Base-by-base conservation (phyloP, 1,140 invertebrate genomes). In the Paraescarpia echinospica region DNA sequence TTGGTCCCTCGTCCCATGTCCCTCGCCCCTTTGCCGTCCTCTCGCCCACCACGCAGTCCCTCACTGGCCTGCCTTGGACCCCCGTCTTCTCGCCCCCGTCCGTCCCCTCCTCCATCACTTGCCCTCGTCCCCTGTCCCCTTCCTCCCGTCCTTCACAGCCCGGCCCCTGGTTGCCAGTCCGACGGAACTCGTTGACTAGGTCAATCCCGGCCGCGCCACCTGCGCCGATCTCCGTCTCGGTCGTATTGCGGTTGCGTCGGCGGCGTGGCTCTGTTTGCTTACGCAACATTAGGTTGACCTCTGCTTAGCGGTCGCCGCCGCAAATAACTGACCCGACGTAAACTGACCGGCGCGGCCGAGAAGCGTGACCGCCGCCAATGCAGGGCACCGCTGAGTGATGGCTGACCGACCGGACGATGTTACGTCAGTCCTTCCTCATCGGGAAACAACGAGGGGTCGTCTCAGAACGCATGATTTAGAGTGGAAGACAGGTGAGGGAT, bases 281-380 rank as follows among this genome's bases (percentile, higher is more conserved):
- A 77, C 59, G 59, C 59, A 77, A 77, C 59, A 77, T 77, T 77
- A 77, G 59, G 59, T 77, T 77, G 59, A 77, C 59, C 59, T 77
- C 59, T 77, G 59, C 9, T 18, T 12, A 31, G 59, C 59, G 59
- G 59, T 77, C 59, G 59, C 18, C 27, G 59, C 59, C 27, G 59
- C 18, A 77, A 77, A 77, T 77, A 77, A 77, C 59, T 77, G 59
- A 77, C 59, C 59, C 59, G 59, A 77, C 59, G 59, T 77, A 77
- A 77, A 77, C 59, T 77, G 59, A 77, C 59, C 59, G 59, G 59
- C 59, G 59, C 27, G 59, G 59, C 59, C 59, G 59, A 77, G 59
- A 77, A 77, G 59, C 59, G 59, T 77, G 59, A 77, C 59, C 59
- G 4, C 59, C 59, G 59, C 59, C 59, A 77, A 77, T 77, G 59